A percentile compares a stretch with the other conserved stretches of the same genome.
phyloP scores from a whole-genome alignment of 2,888 invertebrate species.

The Diadegma fenestrale region DNA sequence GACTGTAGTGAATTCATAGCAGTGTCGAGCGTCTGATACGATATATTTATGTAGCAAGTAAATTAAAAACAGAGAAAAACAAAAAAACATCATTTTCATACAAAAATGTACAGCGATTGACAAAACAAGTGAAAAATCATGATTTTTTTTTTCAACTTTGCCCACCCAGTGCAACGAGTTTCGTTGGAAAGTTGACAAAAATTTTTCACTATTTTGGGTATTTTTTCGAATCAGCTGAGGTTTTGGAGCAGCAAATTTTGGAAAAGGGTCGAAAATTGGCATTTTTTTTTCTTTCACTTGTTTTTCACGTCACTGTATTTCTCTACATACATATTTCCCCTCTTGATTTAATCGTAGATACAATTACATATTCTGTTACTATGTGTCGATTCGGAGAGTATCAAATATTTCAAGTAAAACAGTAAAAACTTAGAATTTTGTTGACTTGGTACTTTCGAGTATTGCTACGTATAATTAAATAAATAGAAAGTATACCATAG shows the following conservation, averaged over 20 bases:
- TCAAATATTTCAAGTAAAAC: constrained; percentile 50
- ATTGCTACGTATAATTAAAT: constrained; percentile 53
- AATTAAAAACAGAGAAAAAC: constrained; percentile 15
- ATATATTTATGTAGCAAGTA: constrained; percentile 58
- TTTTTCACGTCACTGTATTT: not conserved
- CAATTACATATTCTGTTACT: constrained; percentile 39
- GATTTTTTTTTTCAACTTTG: not conserved
- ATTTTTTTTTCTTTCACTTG: not conserved
- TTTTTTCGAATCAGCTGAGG: not conserved
- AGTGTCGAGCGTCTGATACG: constrained; percentile 68
- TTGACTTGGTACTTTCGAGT: constrained; percentile 62
- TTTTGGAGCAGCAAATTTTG: not conserved
- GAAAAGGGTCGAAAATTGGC: not conserved
- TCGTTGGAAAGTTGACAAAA: no score
- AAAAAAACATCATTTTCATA: not conserved
- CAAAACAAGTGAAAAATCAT: not conserved
- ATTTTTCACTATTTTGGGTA: no score
- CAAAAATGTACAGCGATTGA: not conserved
- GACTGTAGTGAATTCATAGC: constrained; percentile 69
- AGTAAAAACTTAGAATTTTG: constrained; percentile 62
- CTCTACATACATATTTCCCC: constrained; percentile 16
- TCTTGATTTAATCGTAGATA: not conserved
- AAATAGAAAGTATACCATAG: constrained; percentile 67
- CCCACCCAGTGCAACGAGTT: not conserved
- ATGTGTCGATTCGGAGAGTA: constrained; percentile 45